Percentiles rank a stretch among this genome's conserved stretches.
These are phyloP conservation scores for Tipula vernalis DNA, from an alignment of 2,888 invertebrate species.

Conservation along the genomic window DNA sequence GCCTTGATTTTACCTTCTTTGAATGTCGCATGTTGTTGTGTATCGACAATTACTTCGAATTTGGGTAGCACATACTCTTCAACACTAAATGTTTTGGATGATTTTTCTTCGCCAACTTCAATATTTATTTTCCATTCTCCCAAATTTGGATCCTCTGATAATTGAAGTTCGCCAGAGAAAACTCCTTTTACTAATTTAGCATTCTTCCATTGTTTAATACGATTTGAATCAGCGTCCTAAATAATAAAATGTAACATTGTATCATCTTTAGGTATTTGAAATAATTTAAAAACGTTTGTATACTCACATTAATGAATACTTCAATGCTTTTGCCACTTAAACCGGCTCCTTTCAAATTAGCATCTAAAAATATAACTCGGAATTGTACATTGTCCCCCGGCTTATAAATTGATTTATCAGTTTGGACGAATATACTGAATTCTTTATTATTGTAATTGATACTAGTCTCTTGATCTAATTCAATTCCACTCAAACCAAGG, in stretches of 20 bases:
- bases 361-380: slow-evolving; percentile 24
- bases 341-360: slow-evolving; percentile 41
- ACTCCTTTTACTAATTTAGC: slow-evolving; percentile 58
- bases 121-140: slow-evolving; percentile 80
- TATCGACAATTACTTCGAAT: slow-evolving; percentile 41
- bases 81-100: no score
- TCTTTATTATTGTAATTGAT: slow-evolving; percentile 65
- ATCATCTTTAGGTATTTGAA: background rate
- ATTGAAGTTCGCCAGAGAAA: slow-evolving; percentile 57
- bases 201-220: slow-evolving; percentile 67
- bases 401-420: no score
- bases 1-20: slow-evolving; percentile 65
- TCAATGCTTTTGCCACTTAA: background rate
- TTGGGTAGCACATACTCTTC: no score
- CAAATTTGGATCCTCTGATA: slow-evolving; percentile 71
- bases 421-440: slow-evolving; percentile 40
- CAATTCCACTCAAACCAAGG: slow-evolving; percentile 57
- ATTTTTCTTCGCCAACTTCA: slow-evolving; percentile 18
- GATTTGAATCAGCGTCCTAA: slow-evolving; percentile 65
- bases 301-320: slow-evolving; percentile 49
- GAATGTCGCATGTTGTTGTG: slow-evolving; percentile 71
- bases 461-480: slow-evolving; percentile 57
- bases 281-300: background rate
- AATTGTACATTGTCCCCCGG: slow-evolving; percentile 74
- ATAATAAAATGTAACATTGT: background rate